Base-by-base conservation (phyloP, 2,888 invertebrate species). In the Phyto melanocephala region DNA sequence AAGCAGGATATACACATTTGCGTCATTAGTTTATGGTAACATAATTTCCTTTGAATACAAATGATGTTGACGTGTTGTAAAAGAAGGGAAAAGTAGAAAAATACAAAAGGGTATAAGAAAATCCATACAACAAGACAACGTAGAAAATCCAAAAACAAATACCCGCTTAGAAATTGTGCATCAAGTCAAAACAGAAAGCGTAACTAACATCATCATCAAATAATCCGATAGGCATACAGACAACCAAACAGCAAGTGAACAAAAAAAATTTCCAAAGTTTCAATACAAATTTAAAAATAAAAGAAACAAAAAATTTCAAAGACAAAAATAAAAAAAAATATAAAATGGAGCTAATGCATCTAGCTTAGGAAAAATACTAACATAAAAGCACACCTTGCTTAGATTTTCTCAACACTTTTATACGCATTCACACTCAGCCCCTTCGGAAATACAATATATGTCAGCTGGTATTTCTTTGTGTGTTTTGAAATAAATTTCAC, bases 61-160 rank as follows among this genome's bases (percentile, higher is more conserved):
- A 84, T 82, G 82, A 84, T 77, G 82, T 65, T 77, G 84, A 82
- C 80, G 78, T 77, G 84, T 52, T 77, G 60, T 47, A 80, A 24
- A 63, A 54, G 37, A 67, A 67, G 58, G 45, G 42, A 78, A 78
- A 58, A 60, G 24, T 37, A 17, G 33, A 35, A 33, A 50, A 50
- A 40, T 11, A 63, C 15, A 45, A 7, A 7, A 28, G 28, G 17
- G 0, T 7, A 60, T 33, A 47, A 17, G 13, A 60, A 33, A 40
- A 50, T 10, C 13, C 22, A 50, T 58, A 60, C 58, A 50, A 37
- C 15, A 20, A 50, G 58, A 50, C 47, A 58, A 37, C 4, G 28
- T 20, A 50, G 33, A 68, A 50, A 76, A 60, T 17, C 20, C 24
- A 45, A 63, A 62, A 54, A 77, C 40, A 70, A 54, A 70, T 35